A percentile compares a stretch with the other conserved stretches of the same genome.
These are phyloP conservation scores for Anableps anableps DNA, from an alignment of 2,797 vertebrate genomes.

Conservation along the genomic window DNA sequence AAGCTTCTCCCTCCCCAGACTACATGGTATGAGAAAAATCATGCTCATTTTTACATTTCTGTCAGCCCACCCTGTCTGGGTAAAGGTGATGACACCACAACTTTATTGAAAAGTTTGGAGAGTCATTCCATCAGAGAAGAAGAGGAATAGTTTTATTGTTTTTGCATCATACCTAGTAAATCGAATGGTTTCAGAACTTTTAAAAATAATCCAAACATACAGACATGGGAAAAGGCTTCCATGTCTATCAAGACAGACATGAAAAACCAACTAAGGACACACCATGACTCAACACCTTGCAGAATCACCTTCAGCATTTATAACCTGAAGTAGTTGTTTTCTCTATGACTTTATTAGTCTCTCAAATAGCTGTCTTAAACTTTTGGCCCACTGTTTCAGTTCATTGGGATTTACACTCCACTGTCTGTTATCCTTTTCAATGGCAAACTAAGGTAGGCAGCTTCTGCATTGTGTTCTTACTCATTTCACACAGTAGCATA, in stretches of 20 bases:
- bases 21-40: not conserved
- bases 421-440: not conserved
- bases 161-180: not conserved
- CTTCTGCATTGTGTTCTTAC: no score
- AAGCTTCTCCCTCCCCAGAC: not conserved
- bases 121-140: not conserved
- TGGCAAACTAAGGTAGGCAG: no score
- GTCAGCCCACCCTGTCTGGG: conserved; percentile 6
- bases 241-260: not conserved
- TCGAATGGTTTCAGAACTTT: not conserved
- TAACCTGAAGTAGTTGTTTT: not conserved
- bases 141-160: conserved; percentile 1
- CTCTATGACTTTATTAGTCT: not conserved
- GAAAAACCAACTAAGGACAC: no score
- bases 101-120: not conserved
- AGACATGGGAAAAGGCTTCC: not conserved
- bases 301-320: not conserved
- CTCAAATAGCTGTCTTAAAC: not conserved
- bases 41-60: conserved; percentile 14
- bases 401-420: not conserved
- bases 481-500: no score
- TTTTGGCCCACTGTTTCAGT: not conserved
- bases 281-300: no score
- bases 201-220: not conserved
- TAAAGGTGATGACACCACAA: conserved; percentile 15